Percentiles rank a stretch among this genome's conserved stretches.
phyloP scores from a whole-genome alignment of 2,113 vertebrate genomes.

The Vulpes vulpes region DNA sequence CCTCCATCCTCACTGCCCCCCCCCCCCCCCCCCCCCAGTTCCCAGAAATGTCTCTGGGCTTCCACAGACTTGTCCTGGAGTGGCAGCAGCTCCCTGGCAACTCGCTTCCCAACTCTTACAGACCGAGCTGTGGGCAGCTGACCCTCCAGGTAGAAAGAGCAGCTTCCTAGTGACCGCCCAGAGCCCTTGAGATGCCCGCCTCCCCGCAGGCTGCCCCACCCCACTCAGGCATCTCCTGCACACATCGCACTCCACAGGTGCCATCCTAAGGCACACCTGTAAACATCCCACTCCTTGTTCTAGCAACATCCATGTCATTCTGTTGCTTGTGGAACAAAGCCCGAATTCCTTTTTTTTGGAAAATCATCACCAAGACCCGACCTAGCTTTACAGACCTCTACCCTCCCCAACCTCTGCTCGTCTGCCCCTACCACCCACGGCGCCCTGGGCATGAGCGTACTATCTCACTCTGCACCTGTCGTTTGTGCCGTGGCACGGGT shows the following conservation, averaged over 20 bases:
- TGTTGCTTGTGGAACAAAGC: neutral
- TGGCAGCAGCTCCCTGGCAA: neutral
- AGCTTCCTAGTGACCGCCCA: neutral
- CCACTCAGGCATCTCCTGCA: neutral
- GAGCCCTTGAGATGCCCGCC: neutral
- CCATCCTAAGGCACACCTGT: neutral
- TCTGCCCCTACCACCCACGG: neutral
- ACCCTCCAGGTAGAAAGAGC: neutral
- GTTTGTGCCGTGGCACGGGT: neutral
- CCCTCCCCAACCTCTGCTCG: neutral
- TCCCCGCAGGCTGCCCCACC: accelerated
- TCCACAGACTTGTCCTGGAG: neutral
- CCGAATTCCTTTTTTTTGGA: neutral
- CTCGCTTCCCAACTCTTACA: neutral
- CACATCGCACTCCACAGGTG: neutral
- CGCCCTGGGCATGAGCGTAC: accelerated
- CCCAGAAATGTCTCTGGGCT: neutral
- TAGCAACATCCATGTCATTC: accelerated
- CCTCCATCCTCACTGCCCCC: neutral
- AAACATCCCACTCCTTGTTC: neutral
- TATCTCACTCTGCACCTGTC: accelerated
- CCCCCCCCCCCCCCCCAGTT: accelerated
- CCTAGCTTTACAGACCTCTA: neutral
- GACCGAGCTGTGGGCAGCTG: accelerated
- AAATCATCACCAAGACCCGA: neutral